Evolutionary conservation across 1,140 invertebrate species (phyloP).

Genomic region (Cyclina sinensis): DNA sequence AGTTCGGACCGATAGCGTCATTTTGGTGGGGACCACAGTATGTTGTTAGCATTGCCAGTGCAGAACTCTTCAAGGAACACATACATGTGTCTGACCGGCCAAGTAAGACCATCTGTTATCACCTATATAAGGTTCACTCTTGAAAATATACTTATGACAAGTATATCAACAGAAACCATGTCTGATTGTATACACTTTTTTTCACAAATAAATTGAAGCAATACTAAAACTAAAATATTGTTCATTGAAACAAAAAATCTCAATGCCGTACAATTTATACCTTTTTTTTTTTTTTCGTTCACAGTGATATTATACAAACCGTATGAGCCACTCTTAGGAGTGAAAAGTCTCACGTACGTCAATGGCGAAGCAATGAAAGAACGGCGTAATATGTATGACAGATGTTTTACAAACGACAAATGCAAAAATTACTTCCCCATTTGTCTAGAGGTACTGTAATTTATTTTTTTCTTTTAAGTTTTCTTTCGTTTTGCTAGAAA

Average conservation of each 20-base stretch:
- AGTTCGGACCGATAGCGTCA: slow-evolving; percentile 83
- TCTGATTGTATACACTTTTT: too few species aligned
- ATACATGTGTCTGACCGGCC: slow-evolving; percentile 83
- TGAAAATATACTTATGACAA: too few species aligned
- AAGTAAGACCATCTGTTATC: slow-evolving; percentile 69
- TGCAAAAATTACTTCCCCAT: not conserved
- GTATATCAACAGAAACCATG: too few species aligned
- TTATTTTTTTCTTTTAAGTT: too few species aligned
- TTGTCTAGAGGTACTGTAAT: slow-evolving; percentile 63
- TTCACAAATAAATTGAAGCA: too few species aligned
- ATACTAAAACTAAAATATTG: too few species aligned
- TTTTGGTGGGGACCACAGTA: slow-evolving; percentile 84
- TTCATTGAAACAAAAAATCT: too few species aligned
- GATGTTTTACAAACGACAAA: slow-evolving; percentile 38
- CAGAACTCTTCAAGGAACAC: slow-evolving; percentile 82
- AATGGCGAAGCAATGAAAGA: slow-evolving; percentile 69
- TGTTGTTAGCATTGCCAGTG: slow-evolving; percentile 83
- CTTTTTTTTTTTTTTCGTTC: not conserved
- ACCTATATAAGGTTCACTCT: not conserved
- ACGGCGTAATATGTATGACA: slow-evolving; percentile 65
- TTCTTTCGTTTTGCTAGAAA: too few species aligned
- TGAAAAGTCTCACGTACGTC: slow-evolving; percentile 66
- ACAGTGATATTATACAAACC: slow-evolving; percentile 53
- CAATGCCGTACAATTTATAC: too few species aligned
- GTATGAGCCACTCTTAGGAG: slow-evolving; percentile 66